These are phyloP conservation scores for Temnothorax unifasciatus DNA, from an alignment of 2,888 invertebrate genomes.

Conservation along the genomic window DNA sequence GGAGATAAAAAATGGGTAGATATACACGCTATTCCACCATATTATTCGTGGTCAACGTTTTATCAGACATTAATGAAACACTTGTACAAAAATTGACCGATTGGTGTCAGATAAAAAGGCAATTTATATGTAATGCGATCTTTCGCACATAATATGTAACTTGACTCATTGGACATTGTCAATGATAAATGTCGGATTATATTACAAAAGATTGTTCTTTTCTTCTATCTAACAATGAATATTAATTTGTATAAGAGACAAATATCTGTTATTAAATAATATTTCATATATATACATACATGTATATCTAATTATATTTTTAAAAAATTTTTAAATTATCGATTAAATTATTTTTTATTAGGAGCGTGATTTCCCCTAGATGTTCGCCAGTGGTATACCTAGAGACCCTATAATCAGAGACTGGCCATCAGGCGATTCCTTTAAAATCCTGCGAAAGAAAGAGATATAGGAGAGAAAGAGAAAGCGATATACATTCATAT, in stretches of 20 bases:
- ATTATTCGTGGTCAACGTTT: constrained; percentile 1
- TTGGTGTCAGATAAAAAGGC: constrained; percentile 5
- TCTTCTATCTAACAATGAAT: constrained; percentile 1
- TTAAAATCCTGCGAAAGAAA: no score
- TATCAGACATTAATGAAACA: constrained; percentile 17
- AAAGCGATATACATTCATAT: no score
- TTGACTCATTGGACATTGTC: neutral
- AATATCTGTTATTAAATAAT: constrained; percentile 13
- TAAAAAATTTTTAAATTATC: neutral
- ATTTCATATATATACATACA: neutral
- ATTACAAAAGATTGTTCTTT: neutral
- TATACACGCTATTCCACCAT: neutral
- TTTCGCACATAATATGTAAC: neutral
- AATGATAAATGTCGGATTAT: neutral
- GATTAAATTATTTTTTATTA: neutral
- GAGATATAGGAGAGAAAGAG: no score
- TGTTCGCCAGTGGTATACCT: neutral
- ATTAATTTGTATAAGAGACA: constrained; percentile 1
- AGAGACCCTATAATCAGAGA: no score
- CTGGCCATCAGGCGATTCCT: no score
- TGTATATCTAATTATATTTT: neutral
- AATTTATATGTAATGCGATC: neutral
- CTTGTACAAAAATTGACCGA: constrained; percentile 12
- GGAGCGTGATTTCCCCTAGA: neutral
- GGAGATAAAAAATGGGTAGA: constrained; percentile 16